Conservation (phyloP, 2,888 invertebrate genomes). For the Ichneumoninae sp. region DNA sequence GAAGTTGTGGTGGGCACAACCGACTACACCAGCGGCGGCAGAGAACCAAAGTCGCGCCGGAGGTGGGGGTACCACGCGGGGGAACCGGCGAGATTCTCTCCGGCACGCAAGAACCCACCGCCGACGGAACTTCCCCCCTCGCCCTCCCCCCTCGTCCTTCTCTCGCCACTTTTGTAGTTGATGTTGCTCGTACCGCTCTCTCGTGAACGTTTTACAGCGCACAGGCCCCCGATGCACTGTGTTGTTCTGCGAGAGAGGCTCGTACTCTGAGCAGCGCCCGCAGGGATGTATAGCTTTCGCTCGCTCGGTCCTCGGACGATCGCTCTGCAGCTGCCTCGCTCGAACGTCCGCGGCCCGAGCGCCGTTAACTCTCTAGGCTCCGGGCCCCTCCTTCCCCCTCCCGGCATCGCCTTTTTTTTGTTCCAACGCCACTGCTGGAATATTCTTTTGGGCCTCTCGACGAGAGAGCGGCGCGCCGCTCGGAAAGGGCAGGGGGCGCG, state of each 20-base stretch:
- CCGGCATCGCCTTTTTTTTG: conserved; percentile 11
- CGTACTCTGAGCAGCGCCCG: conserved; percentile 3
- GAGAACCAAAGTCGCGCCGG: conserved; percentile 11
- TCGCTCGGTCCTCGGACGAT: conserved; percentile 14
- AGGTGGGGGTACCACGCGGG: conserved; percentile 45
- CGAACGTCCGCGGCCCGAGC: not conserved
- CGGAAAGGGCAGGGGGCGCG: conserved; percentile 4
- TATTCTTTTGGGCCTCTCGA: conserved; percentile 15
- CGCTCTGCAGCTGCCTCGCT: conserved; percentile 16
- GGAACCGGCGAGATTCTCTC: conserved; percentile 29
- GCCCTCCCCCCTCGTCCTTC: conserved; percentile 40
- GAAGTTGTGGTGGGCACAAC: conserved; percentile 50
- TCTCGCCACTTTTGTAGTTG: conserved; percentile 25
- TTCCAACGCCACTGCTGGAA: not conserved
- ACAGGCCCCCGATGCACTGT: conserved; percentile 4
- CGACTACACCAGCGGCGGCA: conserved; percentile 37
- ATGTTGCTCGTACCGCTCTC: conserved; percentile 21
- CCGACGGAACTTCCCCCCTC: conserved; percentile 13
- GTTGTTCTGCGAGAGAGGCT: conserved; percentile 4
- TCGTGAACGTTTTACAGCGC: conserved; percentile 46
- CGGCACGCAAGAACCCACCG: conserved; percentile 8
- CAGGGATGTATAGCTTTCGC: conserved; percentile 27
- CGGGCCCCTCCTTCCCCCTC: conserved; percentile 4
- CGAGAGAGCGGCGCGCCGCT: not conserved
- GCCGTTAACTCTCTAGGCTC: not conserved